Evolutionary conservation across 2,888 invertebrate genomes (phyloP), one percentile per base, ranked within the genome.

Genomic region (Macaria notata): DNA sequence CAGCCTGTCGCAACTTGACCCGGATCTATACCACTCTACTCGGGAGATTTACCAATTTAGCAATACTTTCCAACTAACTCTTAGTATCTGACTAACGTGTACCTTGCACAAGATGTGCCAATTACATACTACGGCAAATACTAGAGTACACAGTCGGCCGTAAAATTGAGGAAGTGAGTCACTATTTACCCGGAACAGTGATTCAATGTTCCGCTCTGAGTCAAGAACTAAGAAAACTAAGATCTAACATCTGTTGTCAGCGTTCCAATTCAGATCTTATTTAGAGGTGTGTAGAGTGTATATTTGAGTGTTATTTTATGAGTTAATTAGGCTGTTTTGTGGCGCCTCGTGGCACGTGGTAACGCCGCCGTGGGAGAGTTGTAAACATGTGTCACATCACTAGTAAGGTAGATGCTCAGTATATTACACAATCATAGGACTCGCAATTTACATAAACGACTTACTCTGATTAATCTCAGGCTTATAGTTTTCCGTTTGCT

Each of bases 131-230:
- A 29, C 31, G 58, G 49, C 62, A 62, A 66, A 62, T 63, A 65
- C 62, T 66, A 66, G 63, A 68, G 66, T 52, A 67, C 55, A 54
- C 49, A 30, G 31, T 43, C 43, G 3, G 9, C 51, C 59, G 58
- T 56, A 59, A 46, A 33, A 54, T 56, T 52, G 67, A 84, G 88
- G 87, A 88, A 87, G 80, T 88, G 87, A 85, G 54, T 84, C 84
- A 86, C 70, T 80, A 73, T 82, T 81, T 84, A 83, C 79, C 83
- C 84, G 85, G 86, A 85, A 85, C 72, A 57, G 73, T 86, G 85
- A 86, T 64, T 86, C 86, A 85, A 66, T 59, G 78, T 87, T 88
- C 87, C 87, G 84, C 78, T 78, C 78, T 81, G 79, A 81, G 64
- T 75, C 78, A 79, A 76, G 69, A 65, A 67, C 62, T 77, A 19